A percentile compares a stretch with the other conserved stretches of the same genome.
Evolutionary conservation across 2,797 vertebrate species (phyloP).

Genomic region (Emydoidea blandingii): DNA sequence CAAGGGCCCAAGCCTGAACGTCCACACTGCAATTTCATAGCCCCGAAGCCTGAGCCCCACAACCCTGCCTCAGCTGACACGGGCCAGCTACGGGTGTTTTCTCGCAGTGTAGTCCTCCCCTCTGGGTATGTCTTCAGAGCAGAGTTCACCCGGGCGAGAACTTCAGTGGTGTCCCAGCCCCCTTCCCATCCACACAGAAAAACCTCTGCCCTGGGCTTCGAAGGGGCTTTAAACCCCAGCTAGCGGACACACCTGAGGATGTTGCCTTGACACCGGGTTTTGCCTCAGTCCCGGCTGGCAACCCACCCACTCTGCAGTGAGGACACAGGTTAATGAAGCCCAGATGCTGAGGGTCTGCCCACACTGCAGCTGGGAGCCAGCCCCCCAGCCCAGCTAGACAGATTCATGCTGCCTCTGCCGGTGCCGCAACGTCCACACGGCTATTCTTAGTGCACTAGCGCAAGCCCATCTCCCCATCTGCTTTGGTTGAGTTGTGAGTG

Average conservation of each 20-base stretch:
- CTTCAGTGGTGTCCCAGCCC: not conserved
- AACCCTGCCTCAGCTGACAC: no score
- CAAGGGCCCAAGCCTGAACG: no score
- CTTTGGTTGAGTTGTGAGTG: not conserved
- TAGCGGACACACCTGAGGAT: not conserved
- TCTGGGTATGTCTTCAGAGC: accelerated
- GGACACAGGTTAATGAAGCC: not conserved
- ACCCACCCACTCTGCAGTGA: not conserved
- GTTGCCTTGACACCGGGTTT: not conserved
- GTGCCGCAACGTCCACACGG: not conserved
- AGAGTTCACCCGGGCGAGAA: not conserved
- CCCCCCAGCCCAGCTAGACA: no score
- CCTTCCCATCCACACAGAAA: accelerated
- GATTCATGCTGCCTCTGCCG: not conserved
- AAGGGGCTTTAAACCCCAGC: not conserved
- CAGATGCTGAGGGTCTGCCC: no score
- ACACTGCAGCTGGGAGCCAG: not conserved
- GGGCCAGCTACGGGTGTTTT: no score
- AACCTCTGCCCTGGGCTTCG: not conserved
- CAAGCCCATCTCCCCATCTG: not conserved
- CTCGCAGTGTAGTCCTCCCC: no score
- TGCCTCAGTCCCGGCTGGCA: not conserved
- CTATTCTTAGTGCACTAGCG: not conserved
- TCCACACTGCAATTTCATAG: no score
- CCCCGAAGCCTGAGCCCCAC: no score